phyloP scores from a whole-genome alignment of 2,888 invertebrate species.

The Aleiodes leptofemur region DNA sequence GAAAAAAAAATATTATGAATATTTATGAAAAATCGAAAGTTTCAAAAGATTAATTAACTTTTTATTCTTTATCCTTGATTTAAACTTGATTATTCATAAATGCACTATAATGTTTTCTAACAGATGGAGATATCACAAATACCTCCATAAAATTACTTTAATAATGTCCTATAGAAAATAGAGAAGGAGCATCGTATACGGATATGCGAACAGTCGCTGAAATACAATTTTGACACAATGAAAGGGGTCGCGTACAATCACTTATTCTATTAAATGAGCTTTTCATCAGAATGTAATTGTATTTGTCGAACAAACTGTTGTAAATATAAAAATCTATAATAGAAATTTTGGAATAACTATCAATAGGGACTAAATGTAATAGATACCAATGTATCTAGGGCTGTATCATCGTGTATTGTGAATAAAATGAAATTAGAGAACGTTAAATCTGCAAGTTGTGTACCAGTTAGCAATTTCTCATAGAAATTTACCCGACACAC shows the following conservation, averaged over 20 bases:
- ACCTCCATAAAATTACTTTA: not conserved
- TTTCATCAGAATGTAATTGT: slow-evolving; percentile 68
- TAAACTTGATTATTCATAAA: no score
- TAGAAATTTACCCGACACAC: slow-evolving; percentile 49
- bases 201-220: slow-evolving; percentile 13
- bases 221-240: slow-evolving; percentile 9
- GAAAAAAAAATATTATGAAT: slow-evolving; percentile 30
- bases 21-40: slow-evolving; percentile 42
- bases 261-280: slow-evolving; percentile 70
- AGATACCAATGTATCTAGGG: no score
- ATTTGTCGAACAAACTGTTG: slow-evolving; percentile 60
- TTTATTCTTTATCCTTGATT: no score
- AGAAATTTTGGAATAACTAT: slow-evolving; percentile 2
- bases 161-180: not conserved
- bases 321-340: not conserved
- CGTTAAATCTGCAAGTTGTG: slow-evolving; percentile 24
- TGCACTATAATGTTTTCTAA: no score
- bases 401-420: not conserved
- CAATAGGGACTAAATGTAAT: not conserved
- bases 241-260: slow-evolving; percentile 52
- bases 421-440: not conserved
- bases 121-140: no score
- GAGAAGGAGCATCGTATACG: slow-evolving; percentile 55
- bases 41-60: no score
- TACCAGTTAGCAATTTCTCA: slow-evolving; percentile 46